Percentiles rank a stretch among this genome's conserved stretches.
These are phyloP conservation scores for Syrphus vitripennis DNA, from an alignment of 2,888 invertebrate genomes.

Conservation along the genomic window DNA sequence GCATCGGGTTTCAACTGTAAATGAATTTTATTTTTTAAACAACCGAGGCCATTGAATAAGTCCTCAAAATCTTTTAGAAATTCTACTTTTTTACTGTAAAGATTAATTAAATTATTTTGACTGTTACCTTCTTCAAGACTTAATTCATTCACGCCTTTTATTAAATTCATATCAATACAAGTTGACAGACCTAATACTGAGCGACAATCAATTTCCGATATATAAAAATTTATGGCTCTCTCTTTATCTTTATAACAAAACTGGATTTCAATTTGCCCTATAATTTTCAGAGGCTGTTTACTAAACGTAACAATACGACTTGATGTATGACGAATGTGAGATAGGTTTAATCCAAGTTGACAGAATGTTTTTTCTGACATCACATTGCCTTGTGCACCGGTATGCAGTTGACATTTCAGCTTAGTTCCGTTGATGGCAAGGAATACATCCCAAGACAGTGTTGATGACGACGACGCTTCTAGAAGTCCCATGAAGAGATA, in stretches of 20 bases:
- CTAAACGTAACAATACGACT: slow-evolving; percentile 6
- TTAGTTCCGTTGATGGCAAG: background rate
- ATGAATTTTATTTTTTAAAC: background rate
- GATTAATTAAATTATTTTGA: background rate
- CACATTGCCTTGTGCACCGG: slow-evolving; percentile 30
- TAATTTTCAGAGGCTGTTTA: background rate
- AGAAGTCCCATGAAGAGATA: background rate
- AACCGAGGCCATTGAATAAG: slow-evolving; percentile 12
- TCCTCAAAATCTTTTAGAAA: slow-evolving; percentile 16
- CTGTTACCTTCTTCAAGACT: background rate
- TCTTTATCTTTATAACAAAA: background rate
- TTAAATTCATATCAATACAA: slow-evolving; percentile 14
- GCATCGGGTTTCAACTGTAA: background rate
- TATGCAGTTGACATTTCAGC: slow-evolving; percentile 34
- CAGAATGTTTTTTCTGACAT: slow-evolving; percentile 5
- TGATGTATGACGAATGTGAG: background rate
- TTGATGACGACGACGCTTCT: background rate
- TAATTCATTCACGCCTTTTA: slow-evolving; percentile 1
- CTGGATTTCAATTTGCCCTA: background rate
- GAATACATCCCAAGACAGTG: slow-evolving; percentile 7
- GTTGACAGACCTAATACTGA: slow-evolving; percentile 8
- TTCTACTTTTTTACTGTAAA: background rate
- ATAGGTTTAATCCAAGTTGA: background rate
- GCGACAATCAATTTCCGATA: background rate
- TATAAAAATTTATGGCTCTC: slow-evolving; percentile 1